Evolutionary conservation across 1,140 invertebrate genomes (phyloP), one percentile per base, ranked within the genome.

Genomic region (Cydia pomonella): DNA sequence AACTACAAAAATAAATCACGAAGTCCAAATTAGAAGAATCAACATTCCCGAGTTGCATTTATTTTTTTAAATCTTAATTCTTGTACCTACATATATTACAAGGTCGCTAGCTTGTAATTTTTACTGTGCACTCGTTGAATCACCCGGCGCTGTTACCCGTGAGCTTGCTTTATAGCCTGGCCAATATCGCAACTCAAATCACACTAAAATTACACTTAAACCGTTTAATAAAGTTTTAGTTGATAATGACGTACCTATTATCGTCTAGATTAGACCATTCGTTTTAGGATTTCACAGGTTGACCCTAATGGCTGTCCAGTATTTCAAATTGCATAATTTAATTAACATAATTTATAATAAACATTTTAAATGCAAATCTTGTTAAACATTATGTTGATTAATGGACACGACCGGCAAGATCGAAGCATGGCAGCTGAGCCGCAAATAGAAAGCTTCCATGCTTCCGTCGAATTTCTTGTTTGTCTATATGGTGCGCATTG

Each of bases 401-500:
- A 69, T 10, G 33, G 29, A 59, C 29, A 69, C 64, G n/a, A 18
- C n/a, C 64, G n/a, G 64, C 16, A 69, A 69, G 41, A 69, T 41
- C 29, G 27, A 72, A 72, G 23, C 18, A 72, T 72, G 13, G 25
- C 1, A 3, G 63, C 27, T 69, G 64, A n/a, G 29, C 64, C n/a
- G 29, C 64, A 41, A 69, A 69, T 38, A 21, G 64, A 69, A 69
- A 69, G 33, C 9, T 69, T 5, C 18, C 29, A 69, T 69, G 33
- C 9, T 69, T 5, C 18, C 29, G 41, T 69, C n/a, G n/a, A 69
- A 29, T 69, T 38, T 41, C 10, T 38, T 69, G 21, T 21, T 38
- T 69, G 3, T 13, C 16, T 69, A 50, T 73, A 73, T 83, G 77
- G 81, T 77, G 79, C 79, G 86, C 82, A 91, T 88, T 87, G 85